Evolutionary conservation across 2,797 vertebrate genomes (phyloP), one percentile per base, ranked within the genome.

Genomic region (Pipistrellus kuhlii): DNA sequence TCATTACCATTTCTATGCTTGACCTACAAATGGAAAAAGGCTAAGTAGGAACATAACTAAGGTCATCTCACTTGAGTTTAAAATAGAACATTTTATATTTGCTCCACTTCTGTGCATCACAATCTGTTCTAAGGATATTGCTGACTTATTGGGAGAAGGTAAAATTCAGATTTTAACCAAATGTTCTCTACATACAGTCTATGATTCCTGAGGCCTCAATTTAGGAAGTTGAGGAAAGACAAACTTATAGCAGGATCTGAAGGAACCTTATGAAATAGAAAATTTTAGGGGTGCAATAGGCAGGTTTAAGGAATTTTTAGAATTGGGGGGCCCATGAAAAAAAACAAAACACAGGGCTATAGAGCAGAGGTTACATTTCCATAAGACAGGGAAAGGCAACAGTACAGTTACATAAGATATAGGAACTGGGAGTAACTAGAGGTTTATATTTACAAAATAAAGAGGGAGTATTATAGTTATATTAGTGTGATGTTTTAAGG

Each of bases 1-100:
- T 94, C 13, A 51, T 91, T 94, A 85, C 18, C 18, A 76, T 95
- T 75, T 93, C 69, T 69, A 85, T 72, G 75, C 62, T 82, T 93
- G 80, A 93, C n/a, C 14, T 90, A 94, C 84, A 90, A 93, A 87
- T 62, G 35, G 35, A 87, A 81, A 92, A 95, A 87, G n/a, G 38
- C n/a, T 83, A 93, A 85, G 12, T 59, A 82, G 78, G 89, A 57
- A 88, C 30, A 85, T 44, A 38, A 64, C 10, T 35, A 95, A 96
- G 71, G 93, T 95, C 75, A 80, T 13, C 10, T 71, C 38, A 66
- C 69, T 80, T 88, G 44, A 78, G 48, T 91, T 83, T 72, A 72
- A 86, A 93, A 91, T 64, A 64, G 46, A 53, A 46, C 10, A 27
- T 68, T 93, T 41, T 78, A 35, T 48, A 51, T 84, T 91, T 93